A percentile compares a stretch with the other conserved stretches of the same genome.
These are phyloP conservation scores for Adelphocoris suturalis DNA, from an alignment of 2,888 invertebrate species.

Conservation along the genomic window DNA sequence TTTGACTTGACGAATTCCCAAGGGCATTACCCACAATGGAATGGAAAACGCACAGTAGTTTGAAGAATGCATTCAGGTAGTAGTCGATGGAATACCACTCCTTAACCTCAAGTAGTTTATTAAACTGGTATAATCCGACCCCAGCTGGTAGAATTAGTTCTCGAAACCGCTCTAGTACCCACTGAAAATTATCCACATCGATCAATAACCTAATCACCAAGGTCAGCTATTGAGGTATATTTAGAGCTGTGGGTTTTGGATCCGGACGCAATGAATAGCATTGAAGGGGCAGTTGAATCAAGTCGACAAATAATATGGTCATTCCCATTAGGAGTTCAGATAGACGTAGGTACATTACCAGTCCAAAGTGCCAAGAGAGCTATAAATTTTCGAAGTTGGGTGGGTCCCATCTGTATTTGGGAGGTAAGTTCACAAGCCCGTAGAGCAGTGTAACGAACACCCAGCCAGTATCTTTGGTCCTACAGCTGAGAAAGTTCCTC, in stretches of 20 bases:
- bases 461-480: not conserved
- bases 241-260: not conserved
- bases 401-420: conserved; percentile 55
- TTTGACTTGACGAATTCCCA: too few relatives aligned
- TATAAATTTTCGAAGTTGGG: conserved; percentile 50
- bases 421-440: conserved; percentile 43
- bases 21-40: too few relatives aligned
- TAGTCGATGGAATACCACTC: too few relatives aligned
- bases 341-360: conserved; percentile 50
- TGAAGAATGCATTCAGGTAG: too few relatives aligned
- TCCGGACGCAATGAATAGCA: not conserved
- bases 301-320: not conserved
- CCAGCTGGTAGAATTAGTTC: too few relatives aligned
- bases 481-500: not conserved
- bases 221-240: too few relatives aligned
- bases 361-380: conserved; percentile 37
- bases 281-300: not conserved
- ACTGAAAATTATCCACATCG: too few relatives aligned
- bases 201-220: too few relatives aligned
- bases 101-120: too few relatives aligned
- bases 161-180: too few relatives aligned
- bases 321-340: conserved; percentile 12
- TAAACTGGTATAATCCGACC: too few relatives aligned
- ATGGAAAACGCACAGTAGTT: too few relatives aligned
- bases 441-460: not conserved